Percentiles rank a stretch among this genome's conserved stretches.
phyloP scores from a whole-genome alignment of 2,113 vertebrate genomes.

The Mormyrus iriodes region DNA sequence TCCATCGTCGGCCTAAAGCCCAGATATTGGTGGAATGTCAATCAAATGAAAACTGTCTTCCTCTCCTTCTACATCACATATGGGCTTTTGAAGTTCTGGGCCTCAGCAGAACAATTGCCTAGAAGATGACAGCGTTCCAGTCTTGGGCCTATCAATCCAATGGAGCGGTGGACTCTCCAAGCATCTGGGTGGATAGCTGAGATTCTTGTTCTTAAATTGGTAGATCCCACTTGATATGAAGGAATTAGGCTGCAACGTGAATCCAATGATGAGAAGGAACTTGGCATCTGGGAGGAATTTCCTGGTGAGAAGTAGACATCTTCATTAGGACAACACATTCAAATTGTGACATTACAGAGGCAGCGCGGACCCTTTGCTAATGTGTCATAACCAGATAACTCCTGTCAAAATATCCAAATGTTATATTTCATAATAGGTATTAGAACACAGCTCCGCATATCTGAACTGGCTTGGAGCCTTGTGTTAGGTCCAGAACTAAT shows the following conservation, averaged over 20 bases:
- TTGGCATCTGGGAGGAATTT: conserved; percentile 47
- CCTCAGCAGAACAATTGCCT: conserved; percentile 30
- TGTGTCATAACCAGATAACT: background rate
- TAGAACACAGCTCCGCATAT: background rate
- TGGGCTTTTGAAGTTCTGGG: conserved; percentile 13
- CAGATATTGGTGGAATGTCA: conserved; percentile 27
- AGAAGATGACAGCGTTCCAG: conserved; percentile 29
- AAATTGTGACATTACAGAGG: conserved; percentile 31
- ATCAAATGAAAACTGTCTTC: background rate
- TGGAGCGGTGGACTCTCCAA: conserved; percentile 22
- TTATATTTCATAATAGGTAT: background rate
- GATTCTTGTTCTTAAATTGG: conserved; percentile 33
- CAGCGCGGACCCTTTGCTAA: conserved; percentile 16
- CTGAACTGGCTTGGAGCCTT: background rate
- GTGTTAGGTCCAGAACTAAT: conserved; percentile 5
- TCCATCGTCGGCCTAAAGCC: conserved; percentile 19
- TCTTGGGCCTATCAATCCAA: conserved; percentile 24
- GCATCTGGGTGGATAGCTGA: conserved; percentile 34
- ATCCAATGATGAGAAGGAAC: conserved; percentile 39
- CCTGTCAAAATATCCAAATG: background rate
- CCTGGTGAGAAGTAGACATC: conserved; percentile 32
- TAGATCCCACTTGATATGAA: conserved; percentile 42
- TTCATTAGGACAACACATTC: conserved; percentile 42
- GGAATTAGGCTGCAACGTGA: conserved; percentile 44
- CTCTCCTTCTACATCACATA: background rate